These are phyloP conservation scores for Plutella xylostella DNA, from an alignment of 2,888 invertebrate genomes.

Conservation along the genomic window DNA sequence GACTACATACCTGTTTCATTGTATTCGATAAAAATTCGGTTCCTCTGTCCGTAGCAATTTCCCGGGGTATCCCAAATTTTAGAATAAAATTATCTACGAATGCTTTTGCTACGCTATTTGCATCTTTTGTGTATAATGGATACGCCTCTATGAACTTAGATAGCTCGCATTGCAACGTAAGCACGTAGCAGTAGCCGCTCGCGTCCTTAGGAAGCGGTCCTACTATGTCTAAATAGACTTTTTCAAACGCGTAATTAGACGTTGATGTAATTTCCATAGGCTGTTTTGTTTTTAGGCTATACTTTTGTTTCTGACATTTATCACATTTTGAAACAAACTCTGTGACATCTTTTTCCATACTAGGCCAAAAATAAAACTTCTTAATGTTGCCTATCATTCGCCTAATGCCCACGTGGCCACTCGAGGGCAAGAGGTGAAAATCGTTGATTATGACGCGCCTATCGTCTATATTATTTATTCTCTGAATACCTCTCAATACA, in stretches of 20 bases:
- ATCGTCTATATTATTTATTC: slow-evolving; percentile 15
- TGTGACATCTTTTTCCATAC: background rate
- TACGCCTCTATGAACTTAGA: slow-evolving; percentile 3
- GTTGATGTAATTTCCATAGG: slow-evolving; percentile 4
- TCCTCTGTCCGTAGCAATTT: slow-evolving; percentile 1
- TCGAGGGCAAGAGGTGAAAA: slow-evolving; percentile 1
- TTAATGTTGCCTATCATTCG: slow-evolving; percentile 4
- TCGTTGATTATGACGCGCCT: background rate
- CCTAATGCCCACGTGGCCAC: slow-evolving; percentile 4
- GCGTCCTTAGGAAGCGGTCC: background rate
- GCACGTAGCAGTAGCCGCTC: background rate
- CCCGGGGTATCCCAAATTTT: background rate
- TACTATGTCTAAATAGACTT: background rate
- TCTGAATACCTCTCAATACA: slow-evolving; percentile 16
- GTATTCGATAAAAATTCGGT: background rate
- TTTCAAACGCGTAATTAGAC: background rate
- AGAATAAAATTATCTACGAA: slow-evolving; percentile 2
- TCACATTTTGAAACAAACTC: background rate
- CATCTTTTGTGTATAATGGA: background rate
- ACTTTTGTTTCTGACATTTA: slow-evolving; percentile 1
- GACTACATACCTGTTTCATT: slow-evolving; percentile 1
- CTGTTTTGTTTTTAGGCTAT: background rate
- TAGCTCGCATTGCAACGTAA: slow-evolving; percentile 4
- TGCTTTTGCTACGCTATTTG: background rate
- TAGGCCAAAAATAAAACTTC: background rate